phyloP scores from a whole-genome alignment of 2,113 vertebrate genomes.

The Anolis carolinensis region DNA sequence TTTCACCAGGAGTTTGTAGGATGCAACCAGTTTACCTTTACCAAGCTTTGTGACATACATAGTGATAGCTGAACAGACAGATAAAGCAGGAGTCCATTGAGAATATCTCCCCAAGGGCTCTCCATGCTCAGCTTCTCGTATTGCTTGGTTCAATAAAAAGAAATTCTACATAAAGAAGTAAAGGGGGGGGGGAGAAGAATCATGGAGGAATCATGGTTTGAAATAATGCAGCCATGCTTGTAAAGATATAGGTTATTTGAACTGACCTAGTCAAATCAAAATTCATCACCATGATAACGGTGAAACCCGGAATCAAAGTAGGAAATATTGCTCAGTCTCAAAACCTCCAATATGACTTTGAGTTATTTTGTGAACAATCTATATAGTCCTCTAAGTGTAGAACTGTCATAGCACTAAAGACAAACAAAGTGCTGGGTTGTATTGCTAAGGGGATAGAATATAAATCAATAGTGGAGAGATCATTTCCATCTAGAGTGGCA shows the following conservation, averaged over 20 bases:
- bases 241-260: constrained; percentile 43
- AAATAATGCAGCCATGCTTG: constrained; percentile 5
- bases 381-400: constrained; percentile 46
- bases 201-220: constrained; percentile 3
- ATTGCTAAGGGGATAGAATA: constrained; percentile 45
- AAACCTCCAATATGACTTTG: constrained; percentile 31
- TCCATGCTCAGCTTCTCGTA: background rate
- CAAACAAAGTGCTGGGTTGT: constrained; percentile 49
- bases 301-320: constrained; percentile 56
- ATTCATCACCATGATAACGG: constrained; percentile 33
- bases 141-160: background rate
- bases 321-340: constrained; percentile 46
- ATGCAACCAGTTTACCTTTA: background rate
- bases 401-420: constrained; percentile 50
- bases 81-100: background rate
- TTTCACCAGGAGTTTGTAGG: background rate
- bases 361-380: constrained; percentile 53
- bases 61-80: no score
- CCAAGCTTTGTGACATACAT: background rate
- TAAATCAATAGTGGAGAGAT: constrained; percentile 54
- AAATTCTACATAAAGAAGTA: background rate
- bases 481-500: constrained; percentile 51
- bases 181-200: background rate
- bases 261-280: constrained; percentile 12
- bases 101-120: background rate